These are phyloP conservation scores for Aricia agestis DNA, from an alignment of 1,140 invertebrate species.

Conservation along the genomic window DNA sequence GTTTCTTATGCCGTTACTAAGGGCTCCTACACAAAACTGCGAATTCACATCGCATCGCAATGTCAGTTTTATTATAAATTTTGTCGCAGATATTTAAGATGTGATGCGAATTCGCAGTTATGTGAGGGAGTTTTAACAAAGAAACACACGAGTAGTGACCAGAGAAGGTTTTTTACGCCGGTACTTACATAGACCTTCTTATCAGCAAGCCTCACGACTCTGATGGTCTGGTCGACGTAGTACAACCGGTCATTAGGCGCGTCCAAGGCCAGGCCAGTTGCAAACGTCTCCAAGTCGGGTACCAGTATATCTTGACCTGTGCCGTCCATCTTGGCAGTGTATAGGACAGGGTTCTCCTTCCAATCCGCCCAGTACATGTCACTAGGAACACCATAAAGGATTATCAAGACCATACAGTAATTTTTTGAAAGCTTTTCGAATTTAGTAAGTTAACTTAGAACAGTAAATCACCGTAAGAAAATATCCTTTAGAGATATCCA, in stretches of 20 bases:
- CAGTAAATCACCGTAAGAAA: no score
- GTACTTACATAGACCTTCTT: conserved; percentile 53
- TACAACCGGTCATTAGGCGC: conserved; percentile 86
- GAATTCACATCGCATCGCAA: no score
- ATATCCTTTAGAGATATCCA: no score
- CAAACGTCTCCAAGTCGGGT: conserved; percentile 84
- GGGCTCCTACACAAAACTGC: no score
- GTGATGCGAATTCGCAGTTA: no score
- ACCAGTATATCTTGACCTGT: conserved; percentile 77
- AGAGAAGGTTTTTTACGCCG: no score
- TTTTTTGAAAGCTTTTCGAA: neutral
- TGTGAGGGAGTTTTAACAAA: no score
- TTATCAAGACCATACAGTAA: neutral
- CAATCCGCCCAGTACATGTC: conserved; percentile 92
- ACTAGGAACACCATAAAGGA: conserved; percentile 50
- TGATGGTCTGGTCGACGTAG: conserved; percentile 89
- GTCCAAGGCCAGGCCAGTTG: conserved; percentile 93
- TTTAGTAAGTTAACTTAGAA: no score
- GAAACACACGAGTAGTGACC: neutral
- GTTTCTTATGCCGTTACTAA: no score
- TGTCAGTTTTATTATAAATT: no score
- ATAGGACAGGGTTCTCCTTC: conserved; percentile 84
- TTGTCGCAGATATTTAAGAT: no score
- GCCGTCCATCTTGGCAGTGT: conserved; percentile 91
- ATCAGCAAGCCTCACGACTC: conserved; percentile 83